phyloP scores from a whole-genome alignment of 2,888 invertebrate species.

The Trichopria drosophilae region DNA sequence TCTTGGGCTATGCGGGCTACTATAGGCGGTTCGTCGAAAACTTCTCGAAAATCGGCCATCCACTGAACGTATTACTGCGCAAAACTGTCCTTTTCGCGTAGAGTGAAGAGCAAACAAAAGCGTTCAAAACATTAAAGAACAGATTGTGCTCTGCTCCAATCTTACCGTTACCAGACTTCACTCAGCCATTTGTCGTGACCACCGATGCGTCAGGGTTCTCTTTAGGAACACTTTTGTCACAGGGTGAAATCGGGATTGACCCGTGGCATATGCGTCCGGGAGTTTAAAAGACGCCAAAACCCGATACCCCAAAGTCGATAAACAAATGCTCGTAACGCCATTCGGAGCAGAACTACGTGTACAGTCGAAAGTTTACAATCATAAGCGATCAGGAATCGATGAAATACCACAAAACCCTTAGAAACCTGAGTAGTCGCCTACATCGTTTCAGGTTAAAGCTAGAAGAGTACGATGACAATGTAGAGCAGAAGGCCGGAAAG shows the following conservation, averaged over 20 bases:
- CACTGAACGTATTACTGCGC: conserved; percentile 1
- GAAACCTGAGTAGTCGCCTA: too few species aligned
- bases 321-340: conserved; percentile 5
- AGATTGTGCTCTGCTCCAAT: background rate
- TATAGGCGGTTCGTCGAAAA: conserved; percentile 2
- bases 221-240: conserved; percentile 5
- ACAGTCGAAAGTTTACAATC: conserved; percentile 6
- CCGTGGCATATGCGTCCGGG: conserved; percentile 7
- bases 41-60: background rate
- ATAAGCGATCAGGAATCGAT: conserved; percentile 14
- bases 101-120: background rate
- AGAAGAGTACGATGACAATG: too few species aligned
- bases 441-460: too few species aligned
- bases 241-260: conserved; percentile 7
- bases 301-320: conserved; percentile 2
- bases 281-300: conserved; percentile 3
- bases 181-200: conserved; percentile 6
- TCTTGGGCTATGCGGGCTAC: conserved; percentile 1
- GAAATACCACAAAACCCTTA: too few species aligned
- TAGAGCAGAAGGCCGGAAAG: too few species aligned
- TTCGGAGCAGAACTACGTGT: conserved; percentile 11
- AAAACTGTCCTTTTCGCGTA: background rate
- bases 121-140: too few species aligned
- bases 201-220: conserved; percentile 6
- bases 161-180: background rate